Evolutionary conservation across 2,797 vertebrate genomes (phyloP), one percentile per base, ranked within the genome.

Genomic region (Coreius guichenoti): DNA sequence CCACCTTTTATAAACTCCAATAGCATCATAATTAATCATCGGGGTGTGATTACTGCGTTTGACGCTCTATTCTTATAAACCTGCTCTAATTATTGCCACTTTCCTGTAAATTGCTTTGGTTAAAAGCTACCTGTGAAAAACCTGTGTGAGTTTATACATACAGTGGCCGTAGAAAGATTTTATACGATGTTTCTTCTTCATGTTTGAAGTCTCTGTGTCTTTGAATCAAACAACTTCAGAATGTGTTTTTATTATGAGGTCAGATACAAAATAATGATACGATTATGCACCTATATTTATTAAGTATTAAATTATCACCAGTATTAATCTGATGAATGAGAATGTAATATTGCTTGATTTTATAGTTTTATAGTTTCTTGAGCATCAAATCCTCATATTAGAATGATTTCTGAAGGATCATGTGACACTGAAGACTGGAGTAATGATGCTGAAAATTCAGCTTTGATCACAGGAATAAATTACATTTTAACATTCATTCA

Each of bases 1-100:
- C 16, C 82, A 63, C 81, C 39, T 45, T 54, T 82, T 73, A 82
- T 61, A 74, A 74, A 82, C 51, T 45, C 69, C 19, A 63, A 63
- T 33, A 17, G 26, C 81, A 73, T 47, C 17, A 69, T 78, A n/a
- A 78, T 84, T 54, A 76, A 78, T 77, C 82, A 77, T 69, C n/a
- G 56, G 63, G 82, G 82, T 45, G 73, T 68, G 80, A n/a, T 5
- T 1, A 51, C 12, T 13, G 45, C 4, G 72, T 67, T n/a, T 70
- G 51, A 43, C 33, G 13, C 73, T 58, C 43, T 21, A 23, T 73
- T 56, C 69, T 67, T 51, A 36, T n/a, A 51, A 39, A 51, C 9
- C 31, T 76, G 81, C 45, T 83, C 16, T 21, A 51, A 83, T 67
- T 67, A 31, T 76, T 17, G 21, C n/a, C 81, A 49, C 29, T 73